phyloP scores from a whole-genome alignment of 2,113 vertebrate species.

The Oenanthe oenanthe region DNA sequence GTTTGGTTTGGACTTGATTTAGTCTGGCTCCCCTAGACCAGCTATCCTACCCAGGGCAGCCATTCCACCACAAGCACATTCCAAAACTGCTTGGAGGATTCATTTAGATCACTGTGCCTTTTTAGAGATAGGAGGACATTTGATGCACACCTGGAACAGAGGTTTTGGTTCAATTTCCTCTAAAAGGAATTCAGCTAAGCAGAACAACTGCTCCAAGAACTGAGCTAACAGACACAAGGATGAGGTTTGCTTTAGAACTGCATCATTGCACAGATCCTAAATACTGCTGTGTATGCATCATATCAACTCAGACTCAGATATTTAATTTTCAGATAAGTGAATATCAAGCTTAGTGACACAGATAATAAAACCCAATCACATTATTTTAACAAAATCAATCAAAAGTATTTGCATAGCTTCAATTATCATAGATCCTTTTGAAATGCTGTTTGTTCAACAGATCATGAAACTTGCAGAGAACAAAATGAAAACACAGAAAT shows the following conservation, averaged over 20 bases:
- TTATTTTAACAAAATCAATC: neutral
- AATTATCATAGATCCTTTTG: constrained; percentile 12
- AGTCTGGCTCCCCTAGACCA: neutral
- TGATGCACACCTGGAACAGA: neutral
- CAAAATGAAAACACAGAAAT: neutral
- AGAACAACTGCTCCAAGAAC: neutral
- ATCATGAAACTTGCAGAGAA: neutral
- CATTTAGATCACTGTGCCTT: neutral
- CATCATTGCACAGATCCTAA: neutral
- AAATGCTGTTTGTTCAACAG: neutral
- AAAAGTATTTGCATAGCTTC: neutral
- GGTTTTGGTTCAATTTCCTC: neutral
- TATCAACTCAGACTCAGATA: neutral
- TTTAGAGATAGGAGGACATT: neutral
- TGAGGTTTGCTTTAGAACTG: neutral
- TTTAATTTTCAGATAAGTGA: neutral
- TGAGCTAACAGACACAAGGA: neutral
- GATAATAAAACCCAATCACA: neutral
- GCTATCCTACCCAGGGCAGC: neutral
- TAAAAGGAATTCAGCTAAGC: neutral
- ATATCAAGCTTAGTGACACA: neutral
- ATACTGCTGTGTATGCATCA: neutral
- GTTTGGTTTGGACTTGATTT: neutral
- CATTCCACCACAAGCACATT: neutral
- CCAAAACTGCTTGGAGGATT: neutral